Base-by-base conservation (phyloP, 2,888 invertebrate species). In the Acanthopleura granulata region DNA sequence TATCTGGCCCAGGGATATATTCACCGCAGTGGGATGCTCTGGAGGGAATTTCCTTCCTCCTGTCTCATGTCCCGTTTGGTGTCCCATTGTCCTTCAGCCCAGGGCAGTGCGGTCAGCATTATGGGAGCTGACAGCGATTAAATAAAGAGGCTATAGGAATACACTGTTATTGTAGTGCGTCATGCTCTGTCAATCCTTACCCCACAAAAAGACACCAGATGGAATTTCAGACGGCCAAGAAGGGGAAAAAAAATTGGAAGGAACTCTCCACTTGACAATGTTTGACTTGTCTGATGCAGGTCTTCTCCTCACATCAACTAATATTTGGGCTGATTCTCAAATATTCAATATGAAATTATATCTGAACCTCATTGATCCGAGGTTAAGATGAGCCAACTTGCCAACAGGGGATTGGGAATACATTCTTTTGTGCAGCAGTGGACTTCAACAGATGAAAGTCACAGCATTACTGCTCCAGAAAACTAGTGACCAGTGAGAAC, bases 101-200 rank as follows among this genome's bases (percentile, higher is more conserved):
- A 57, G 4, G 29, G 22, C 29, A 66, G 66, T 6, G 40, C 40
- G 40, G 40, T 40, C 40, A 40, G 40, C 40, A 3, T 40, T 40
- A 40, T 40, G 9, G 40, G 40, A 40, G 40, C 40, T 40, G 66
- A 66, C 66, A 66, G 15, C 25, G 66, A 66, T 66, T 66, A 18
- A 66, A 66, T 66, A 66, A 66, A 27, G 57, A 22, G 22, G 6
- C 29, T 66, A 27, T 22, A 27, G 66, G 27, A 66, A 27, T 16
- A 66, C 12, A 66, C 4, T 66, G 66, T 66, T 66, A 66, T 27
- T 22, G 66, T 22, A 22, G 29, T 66, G 66, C 29, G 66, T 66
- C 66, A 66, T 66, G 22, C 66, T 16, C 25, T 27, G 29, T 66
- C 29, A 27, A 66, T 27, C 29, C 16, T 27, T 6, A 22, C 16